Percentiles rank a stretch among this genome's conserved stretches.
phyloP scores from a whole-genome alignment of 2,888 invertebrate genomes.

The Bedellia somnulentella region DNA sequence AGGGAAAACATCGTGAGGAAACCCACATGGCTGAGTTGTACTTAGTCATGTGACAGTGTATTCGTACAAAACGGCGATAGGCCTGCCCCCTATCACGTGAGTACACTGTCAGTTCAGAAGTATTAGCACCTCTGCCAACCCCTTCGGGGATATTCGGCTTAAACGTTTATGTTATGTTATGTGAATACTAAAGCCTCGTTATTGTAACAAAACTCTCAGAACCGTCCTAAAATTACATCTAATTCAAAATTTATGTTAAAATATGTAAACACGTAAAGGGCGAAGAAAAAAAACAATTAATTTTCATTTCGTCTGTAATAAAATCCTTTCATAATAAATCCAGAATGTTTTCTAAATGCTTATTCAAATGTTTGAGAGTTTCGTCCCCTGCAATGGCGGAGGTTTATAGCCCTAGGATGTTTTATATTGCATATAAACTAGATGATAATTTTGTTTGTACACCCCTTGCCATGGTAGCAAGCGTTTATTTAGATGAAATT shows the following conservation, averaged over 20 bases:
- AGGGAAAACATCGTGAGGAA: neutral
- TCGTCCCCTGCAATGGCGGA: constrained; percentile 8
- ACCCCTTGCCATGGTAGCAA: too few relatives aligned
- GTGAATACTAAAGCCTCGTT: too few relatives aligned
- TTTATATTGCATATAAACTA: constrained; percentile 4
- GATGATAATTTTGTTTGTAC: constrained; percentile 4
- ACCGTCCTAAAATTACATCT: too few relatives aligned
- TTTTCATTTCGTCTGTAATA: too few relatives aligned
- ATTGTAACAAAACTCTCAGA: too few relatives aligned
- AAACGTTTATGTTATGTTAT: too few relatives aligned
- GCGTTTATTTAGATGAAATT: too few relatives aligned
- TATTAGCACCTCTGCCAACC: neutral
- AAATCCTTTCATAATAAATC: too few relatives aligned
- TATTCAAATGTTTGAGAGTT: constrained; percentile 29
- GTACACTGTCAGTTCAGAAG: neutral
- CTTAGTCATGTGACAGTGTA: neutral
- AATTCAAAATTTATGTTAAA: too few relatives aligned
- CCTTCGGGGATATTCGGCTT: neutral
- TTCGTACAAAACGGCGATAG: neutral
- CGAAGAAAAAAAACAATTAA: too few relatives aligned
- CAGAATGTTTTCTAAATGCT: constrained; percentile 41
- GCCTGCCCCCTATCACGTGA: neutral
- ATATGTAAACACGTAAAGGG: too few relatives aligned
- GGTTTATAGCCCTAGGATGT: neutral
- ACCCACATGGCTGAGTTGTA: neutral